Conservation (phyloP, 2,888 invertebrate species). For the Oconnorella tubifera region DNA sequence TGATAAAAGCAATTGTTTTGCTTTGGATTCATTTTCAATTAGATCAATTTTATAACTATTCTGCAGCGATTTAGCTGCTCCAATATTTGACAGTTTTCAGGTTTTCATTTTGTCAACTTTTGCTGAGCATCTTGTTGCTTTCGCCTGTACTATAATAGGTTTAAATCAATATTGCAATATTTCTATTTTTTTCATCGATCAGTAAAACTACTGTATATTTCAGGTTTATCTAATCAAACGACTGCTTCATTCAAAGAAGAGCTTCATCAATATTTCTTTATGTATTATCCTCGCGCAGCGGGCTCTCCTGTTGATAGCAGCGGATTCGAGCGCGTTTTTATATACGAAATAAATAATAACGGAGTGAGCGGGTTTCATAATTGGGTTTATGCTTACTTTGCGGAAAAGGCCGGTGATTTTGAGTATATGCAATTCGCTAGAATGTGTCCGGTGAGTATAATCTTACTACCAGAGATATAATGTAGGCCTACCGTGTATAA, state of each 20-base stretch:
- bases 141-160: too few species aligned
- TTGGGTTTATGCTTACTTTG: conserved; percentile 79
- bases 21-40: too few species aligned
- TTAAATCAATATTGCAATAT: too few species aligned
- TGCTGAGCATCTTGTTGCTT: too few species aligned
- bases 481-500: too few species aligned
- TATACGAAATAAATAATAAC: conserved; percentile 72
- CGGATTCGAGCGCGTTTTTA: conserved; percentile 88
- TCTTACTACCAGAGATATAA: too few species aligned
- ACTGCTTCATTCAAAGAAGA: conserved; percentile 42
- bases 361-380: conserved; percentile 81
- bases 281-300: neutral
- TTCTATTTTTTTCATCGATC: too few species aligned
- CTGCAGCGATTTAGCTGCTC: too few species aligned
- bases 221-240: neutral
- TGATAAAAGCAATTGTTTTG: too few species aligned
- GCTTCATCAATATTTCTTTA: conserved; percentile 43
- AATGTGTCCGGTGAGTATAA: neutral
- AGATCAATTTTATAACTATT: too few species aligned
- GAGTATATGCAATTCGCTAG: neutral
- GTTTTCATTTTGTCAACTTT: too few species aligned
- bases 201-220: neutral
- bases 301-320: conserved; percentile 74
- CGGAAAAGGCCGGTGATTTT: conserved; percentile 61
- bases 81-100: too few species aligned